Conservation (phyloP, 2,797 vertebrate genomes). For the Amazona finschi region DNA sequence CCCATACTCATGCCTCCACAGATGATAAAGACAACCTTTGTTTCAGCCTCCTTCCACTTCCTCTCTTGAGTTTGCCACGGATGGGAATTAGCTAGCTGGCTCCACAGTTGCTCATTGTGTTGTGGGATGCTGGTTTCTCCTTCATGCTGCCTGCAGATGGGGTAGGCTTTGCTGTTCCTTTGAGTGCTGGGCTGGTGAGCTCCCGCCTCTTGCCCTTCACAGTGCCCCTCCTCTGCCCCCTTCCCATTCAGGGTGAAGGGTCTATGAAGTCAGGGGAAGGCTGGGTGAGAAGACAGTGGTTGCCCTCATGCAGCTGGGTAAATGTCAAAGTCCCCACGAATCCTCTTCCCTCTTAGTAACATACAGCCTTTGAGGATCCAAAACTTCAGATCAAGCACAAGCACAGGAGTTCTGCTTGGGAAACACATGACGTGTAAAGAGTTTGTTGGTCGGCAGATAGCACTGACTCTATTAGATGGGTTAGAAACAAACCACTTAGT, state of each 20-base stretch:
- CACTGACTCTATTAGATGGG: neutral
- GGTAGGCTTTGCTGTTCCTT: neutral
- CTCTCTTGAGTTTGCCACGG: neutral
- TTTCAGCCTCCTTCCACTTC: neutral
- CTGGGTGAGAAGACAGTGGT: neutral
- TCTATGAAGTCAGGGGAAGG: neutral
- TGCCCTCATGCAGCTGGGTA: neutral
- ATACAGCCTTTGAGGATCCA: constrained; percentile 5
- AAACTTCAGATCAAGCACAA: neutral
- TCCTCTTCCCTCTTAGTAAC: neutral
- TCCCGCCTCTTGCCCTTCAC: neutral
- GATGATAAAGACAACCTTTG: constrained; percentile 23
- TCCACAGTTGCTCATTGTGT: constrained; percentile 11
- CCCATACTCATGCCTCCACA: neutral
- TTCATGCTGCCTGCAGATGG: neutral
- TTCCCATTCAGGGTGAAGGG: neutral
- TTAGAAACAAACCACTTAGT: neutral
- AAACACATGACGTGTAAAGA: rapidly evolving
- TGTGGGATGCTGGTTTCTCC: neutral
- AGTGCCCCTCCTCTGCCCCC: neutral
- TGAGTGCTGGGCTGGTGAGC: neutral
- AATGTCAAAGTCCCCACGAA: neutral
- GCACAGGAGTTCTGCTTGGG: neutral
- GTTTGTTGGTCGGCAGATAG: neutral
- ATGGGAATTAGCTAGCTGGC: neutral